Conservation (phyloP, 92 coral and sea anemone genomes). For the Scolanthus callimorphus region DNA sequence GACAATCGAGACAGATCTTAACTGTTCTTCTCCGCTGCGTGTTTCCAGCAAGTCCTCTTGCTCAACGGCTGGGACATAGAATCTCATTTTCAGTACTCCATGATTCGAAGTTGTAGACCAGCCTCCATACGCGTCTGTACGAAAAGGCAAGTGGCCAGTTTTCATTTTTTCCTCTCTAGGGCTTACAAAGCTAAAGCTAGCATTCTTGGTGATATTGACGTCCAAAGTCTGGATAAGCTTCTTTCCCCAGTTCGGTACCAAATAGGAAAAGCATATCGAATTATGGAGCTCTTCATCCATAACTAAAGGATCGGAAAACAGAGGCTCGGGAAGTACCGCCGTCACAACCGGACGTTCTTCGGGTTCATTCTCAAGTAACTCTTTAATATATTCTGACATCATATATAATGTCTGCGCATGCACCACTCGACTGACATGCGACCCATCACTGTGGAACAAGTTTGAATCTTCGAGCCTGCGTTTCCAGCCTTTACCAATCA, state of each 20-base stretch:
- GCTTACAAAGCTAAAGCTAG: constrained; percentile 35
- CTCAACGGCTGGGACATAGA: constrained; percentile 33
- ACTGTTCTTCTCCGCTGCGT: not conserved
- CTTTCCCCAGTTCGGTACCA: constrained; percentile 47
- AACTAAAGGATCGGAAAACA: constrained; percentile 13
- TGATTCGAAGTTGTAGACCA: constrained; percentile 46
- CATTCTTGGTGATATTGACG: constrained; percentile 39
- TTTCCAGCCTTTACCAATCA: constrained; percentile 2
- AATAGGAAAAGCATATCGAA: constrained; percentile 47
- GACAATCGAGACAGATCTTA: constrained; percentile 25
- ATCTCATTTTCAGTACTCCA: constrained; percentile 37
- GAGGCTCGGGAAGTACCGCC: not conserved
- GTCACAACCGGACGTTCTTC: not conserved
- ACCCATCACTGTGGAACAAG: constrained; percentile 31
- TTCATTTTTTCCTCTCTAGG: constrained; percentile 16
- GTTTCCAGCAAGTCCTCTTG: not conserved
- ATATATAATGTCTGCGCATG: constrained; percentile 29
- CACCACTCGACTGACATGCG: constrained; percentile 31
- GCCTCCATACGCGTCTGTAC: constrained; percentile 72
- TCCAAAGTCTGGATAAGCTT: constrained; percentile 31
- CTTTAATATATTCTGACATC: constrained; percentile 34
- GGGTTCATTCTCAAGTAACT: not conserved
- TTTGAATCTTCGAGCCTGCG: not conserved
- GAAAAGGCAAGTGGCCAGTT: constrained; percentile 9
- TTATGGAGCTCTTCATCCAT: constrained; percentile 9